Evolutionary conservation across 2,113 vertebrate genomes (phyloP), one percentile per base, ranked within the genome.

Genomic region (Cichladusa arquata): DNA sequence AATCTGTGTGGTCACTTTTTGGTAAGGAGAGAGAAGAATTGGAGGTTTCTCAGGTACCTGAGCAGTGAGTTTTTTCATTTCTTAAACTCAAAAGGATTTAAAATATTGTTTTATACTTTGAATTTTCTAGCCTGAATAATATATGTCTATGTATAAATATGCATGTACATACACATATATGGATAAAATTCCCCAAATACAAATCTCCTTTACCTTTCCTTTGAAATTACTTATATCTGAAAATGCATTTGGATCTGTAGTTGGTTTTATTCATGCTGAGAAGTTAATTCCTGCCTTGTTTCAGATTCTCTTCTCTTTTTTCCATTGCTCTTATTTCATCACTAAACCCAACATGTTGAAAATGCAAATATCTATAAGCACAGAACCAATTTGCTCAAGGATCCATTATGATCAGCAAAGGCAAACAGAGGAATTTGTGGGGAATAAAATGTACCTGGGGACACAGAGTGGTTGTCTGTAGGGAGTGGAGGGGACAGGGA

Each of bases 331-430:
- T 69, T 53, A 62, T 77, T 91, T 65, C 44, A 38, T 33, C 81
- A 81, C 64, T 84, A 95, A 95, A 64, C 34, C 76, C 91, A 82
- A 77, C 28, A 62, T 23, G 15, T 58, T 86, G 74, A 83, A 93
- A 96, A 92, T 78, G 69, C 51, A 93, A 92, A 88, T 93, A 86
- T 56, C 79, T 79, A 9, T 64, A 86, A 95, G 58, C 8, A 7
- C 90, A 92, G 70, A 93, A 54, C 8, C 36, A 60, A 1, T 93
- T 86, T 88, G 36, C 64, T 85, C 44, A 83, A 90, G 67, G 87
- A 92, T 82, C 58, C 81, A 64, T 74, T 38, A 44, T 38, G 71
- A 82, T 69, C 67, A 67, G 34, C 62, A 86, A 91, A 64, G 12
- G 17, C 71, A 86, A 62, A 64, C 7, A 54, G 84, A 76, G 42